Base-by-base conservation (phyloP, 2,888 invertebrate genomes). In the Caenorhabditis angaria region DNA sequence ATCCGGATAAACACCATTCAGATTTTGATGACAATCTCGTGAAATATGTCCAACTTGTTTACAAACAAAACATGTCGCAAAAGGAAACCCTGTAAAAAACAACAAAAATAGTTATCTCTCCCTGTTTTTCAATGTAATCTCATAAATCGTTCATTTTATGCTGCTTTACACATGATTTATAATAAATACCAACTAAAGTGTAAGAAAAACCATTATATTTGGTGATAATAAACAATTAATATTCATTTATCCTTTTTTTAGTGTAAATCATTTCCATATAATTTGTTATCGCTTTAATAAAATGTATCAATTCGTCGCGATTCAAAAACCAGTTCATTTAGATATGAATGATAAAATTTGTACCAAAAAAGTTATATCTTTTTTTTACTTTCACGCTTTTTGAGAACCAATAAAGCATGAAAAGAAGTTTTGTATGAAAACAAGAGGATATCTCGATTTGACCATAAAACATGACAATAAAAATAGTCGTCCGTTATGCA, bases 1-100 rank as follows among this genome's bases (percentile, higher is more conserved):
- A 88, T 93, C 92, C 0, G 94, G 94, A 89, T 94, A 95, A 8
- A 94, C 88, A 0, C 95, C 95, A 85, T 92, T 92, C 0, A 92
- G 92, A 89, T 95, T 95, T 85, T 94, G 92, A 3, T 94, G 93
- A 88, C 95, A 95, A 84, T 94, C 93, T 71, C 92, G 91, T 0
- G 94, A 92, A 82, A 95, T 92, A 88, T 95, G 95, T 6, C 95
- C 95, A 88, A 91, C 92, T 88, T 94, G 92, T 64, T 92, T 92
- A 88, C 95, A 95, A 78, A 95, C 92, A 86, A 94, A 95, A 88
- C 95, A 95, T 63, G 91, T 92, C 0, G 94, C 94, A 89, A 92
- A 94, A 86, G 93, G 91, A 84, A 91, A 94, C 67, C 92, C 91
- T 72, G 91, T n/a, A n/a, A n/a, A n/a, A n/a, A n/a, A n/a, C n/a